These are phyloP conservation scores for Desoria tigrina DNA, from an alignment of 2,888 invertebrate species.

Conservation along the genomic window DNA sequence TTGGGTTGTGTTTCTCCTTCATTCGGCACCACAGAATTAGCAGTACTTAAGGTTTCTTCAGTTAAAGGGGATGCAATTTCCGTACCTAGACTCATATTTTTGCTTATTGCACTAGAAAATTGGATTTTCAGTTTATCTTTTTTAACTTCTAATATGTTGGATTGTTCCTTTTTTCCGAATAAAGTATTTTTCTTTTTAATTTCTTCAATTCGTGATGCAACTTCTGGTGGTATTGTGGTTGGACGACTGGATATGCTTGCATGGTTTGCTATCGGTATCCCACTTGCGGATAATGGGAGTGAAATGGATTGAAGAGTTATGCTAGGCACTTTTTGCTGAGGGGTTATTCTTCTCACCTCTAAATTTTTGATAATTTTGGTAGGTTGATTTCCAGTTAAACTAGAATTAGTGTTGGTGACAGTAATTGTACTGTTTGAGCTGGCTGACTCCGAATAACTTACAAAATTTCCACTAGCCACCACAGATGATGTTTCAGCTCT, in stretches of 20 bases:
- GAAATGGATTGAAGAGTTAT: conserved; percentile 12
- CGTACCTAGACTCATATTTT: conserved; percentile 1
- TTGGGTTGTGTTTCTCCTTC: too few species aligned
- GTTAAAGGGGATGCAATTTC: background rate
- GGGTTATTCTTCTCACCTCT: background rate
- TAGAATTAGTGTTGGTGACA: background rate
- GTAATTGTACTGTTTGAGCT: background rate
- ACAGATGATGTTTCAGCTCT: conserved; percentile 44
- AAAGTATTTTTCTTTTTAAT: conserved; percentile 21
- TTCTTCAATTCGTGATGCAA: conserved; percentile 27
- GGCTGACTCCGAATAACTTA: conserved; percentile 33
- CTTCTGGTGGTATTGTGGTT: conserved; percentile 25
- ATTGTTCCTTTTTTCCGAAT: conserved; percentile 20
- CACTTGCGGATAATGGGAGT: conserved; percentile 20
- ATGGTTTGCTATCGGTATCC: conserved; percentile 29
- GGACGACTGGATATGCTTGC: conserved; percentile 28
- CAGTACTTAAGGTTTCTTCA: background rate
- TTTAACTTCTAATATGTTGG: background rate
- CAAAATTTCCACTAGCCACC: conserved; percentile 47
- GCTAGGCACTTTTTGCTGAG: background rate
- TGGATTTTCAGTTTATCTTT: conserved; percentile 9
- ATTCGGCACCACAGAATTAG: too few species aligned
- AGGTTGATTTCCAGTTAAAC: background rate
- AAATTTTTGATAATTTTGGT: background rate
- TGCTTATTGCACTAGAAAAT: conserved; percentile 12